Base-by-base conservation (phyloP, 2,797 vertebrate genomes). In the Oryzias dopingdopingensis region DNA sequence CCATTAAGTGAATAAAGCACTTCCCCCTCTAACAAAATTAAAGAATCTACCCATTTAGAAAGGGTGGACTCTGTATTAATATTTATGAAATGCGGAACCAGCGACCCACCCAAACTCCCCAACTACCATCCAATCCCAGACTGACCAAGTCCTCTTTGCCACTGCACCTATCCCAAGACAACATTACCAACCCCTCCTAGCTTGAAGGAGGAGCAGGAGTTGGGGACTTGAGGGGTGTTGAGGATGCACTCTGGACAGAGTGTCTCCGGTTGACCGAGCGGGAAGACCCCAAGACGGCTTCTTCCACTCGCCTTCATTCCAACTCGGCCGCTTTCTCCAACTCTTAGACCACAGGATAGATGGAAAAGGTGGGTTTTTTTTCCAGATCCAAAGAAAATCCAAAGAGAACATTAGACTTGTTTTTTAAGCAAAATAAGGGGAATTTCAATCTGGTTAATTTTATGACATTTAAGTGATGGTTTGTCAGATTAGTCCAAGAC, bases 1-100 rank as follows among this genome's bases (percentile, higher is more conserved):
- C 92, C 92, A 93, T 93, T 93, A 92, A 93, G 90, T 93, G 92
- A 92, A 93, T 93, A 93, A 93, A 93, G 92, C 91, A 88, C 92
- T 93, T 92, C 92, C 92, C 92, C 90, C 89, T 91, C 90, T 92
- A 93, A 93, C 92, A 90, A 93, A 93, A 93, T 93, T 92, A 93
- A 93, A 93, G 90, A 91, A 89, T 90, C 89, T 87, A 82, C 80
- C 90, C 91, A 89, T 87, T 88, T 89, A 72, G 76, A 87, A 86
- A 88, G 84, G 88, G 89, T 87, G 86, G 89, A 89, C 88, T 88
- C 86, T 90, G 86, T 92, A 93, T 93, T 93, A 93, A 93, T 93
- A 93, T 93, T 93, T 93, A 93, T 93, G 90, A 93, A 93, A 91
- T 93, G 92, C 90, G 89, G 91, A 91, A 84, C 83, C 72, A 56